Evolutionary conservation across 1,140 invertebrate species (phyloP).

Genomic region (Neocloeon triangulifer): DNA sequence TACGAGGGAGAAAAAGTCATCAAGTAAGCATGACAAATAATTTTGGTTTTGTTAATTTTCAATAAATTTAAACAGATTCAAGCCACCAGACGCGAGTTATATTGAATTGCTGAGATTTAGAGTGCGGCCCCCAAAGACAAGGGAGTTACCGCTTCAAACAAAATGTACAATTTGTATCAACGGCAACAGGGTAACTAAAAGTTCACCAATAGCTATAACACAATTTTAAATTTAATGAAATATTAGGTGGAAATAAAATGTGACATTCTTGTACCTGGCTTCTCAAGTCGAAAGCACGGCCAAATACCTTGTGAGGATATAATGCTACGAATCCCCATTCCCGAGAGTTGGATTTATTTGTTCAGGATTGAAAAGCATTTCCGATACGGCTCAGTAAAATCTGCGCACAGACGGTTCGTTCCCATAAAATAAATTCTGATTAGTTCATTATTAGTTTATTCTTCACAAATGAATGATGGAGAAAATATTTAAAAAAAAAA

Average conservation of each 20-base stretch:
- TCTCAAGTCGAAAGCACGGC: slow-evolving; percentile 80
- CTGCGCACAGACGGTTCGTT: slow-evolving; percentile 55
- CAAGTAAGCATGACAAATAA: slow-evolving; percentile 31
- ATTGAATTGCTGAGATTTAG: slow-evolving; percentile 94
- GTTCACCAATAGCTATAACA: too few relatives aligned
- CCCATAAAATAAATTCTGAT: neutral
- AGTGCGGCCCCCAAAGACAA: slow-evolving; percentile 82
- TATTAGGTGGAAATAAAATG: slow-evolving; percentile 79
- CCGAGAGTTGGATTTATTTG: slow-evolving; percentile 97
- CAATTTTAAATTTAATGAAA: too few relatives aligned
- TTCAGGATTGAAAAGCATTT: slow-evolving; percentile 98
- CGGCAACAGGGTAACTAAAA: neutral
- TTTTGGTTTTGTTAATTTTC: neutral
- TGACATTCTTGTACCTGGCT: slow-evolving; percentile 89
- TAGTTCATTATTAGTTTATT: neutral
- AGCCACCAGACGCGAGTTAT: slow-evolving; percentile 95
- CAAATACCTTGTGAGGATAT: slow-evolving; percentile 96
- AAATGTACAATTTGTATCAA: slow-evolving; percentile 36
- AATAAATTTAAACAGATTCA: slow-evolving; percentile 50
- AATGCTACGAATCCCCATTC: slow-evolving; percentile 87
- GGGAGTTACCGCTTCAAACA: slow-evolving; percentile 85
- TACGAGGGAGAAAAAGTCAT: slow-evolving; percentile 80
- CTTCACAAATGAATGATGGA: neutral
- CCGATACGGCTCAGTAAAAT: slow-evolving; percentile 96
- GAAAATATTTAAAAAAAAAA: slow-evolving; percentile 3